Conservation (phyloP, 2,888 invertebrate species). For the Archips xylosteana region DNA sequence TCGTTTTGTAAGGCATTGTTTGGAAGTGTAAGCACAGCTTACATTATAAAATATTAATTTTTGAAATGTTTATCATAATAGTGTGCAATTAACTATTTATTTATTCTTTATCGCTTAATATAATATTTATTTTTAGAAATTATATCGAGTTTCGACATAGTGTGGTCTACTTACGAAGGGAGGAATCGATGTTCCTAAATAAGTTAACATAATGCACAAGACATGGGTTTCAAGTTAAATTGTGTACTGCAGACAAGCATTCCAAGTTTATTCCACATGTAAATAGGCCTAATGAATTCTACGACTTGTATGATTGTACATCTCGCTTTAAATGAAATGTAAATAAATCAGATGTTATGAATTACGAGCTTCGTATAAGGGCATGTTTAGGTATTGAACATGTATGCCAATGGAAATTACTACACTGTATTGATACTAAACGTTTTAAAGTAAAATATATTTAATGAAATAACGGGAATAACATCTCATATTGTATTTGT, state of each 20-base stretch:
- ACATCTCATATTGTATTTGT: conserved; percentile 86
- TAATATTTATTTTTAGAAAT: conserved; percentile 81
- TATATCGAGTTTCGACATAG: conserved; percentile 69
- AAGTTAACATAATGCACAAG: conserved; percentile 73
- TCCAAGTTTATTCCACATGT: conserved; percentile 84
- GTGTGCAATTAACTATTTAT: conserved; percentile 82
- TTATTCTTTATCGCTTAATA: conserved; percentile 81
- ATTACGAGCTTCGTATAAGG: conserved; percentile 69
- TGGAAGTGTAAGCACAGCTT: conserved; percentile 73
- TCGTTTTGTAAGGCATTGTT: conserved; percentile 64
- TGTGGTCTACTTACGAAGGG: conserved; percentile 61
- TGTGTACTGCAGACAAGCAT: conserved; percentile 79
- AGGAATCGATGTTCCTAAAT: conserved; percentile 81
- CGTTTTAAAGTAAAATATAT: conserved; percentile 73
- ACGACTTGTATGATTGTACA: conserved; percentile 76
- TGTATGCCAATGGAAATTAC: conserved; percentile 70
- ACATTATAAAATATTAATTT: conserved; percentile 68
- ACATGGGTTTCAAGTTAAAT: conserved; percentile 68
- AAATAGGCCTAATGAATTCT: conserved; percentile 83
- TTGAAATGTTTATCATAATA: conserved; percentile 74
- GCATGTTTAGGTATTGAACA: conserved; percentile 67
- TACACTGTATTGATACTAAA: conserved; percentile 73
- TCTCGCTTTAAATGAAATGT: conserved; percentile 78
- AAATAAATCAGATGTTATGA: conserved; percentile 69
- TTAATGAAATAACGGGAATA: conserved; percentile 73